Evolutionary conservation across 2,797 vertebrate genomes (phyloP), one percentile per base, ranked within the genome.

Genomic region (Heterohyrax brucei): DNA sequence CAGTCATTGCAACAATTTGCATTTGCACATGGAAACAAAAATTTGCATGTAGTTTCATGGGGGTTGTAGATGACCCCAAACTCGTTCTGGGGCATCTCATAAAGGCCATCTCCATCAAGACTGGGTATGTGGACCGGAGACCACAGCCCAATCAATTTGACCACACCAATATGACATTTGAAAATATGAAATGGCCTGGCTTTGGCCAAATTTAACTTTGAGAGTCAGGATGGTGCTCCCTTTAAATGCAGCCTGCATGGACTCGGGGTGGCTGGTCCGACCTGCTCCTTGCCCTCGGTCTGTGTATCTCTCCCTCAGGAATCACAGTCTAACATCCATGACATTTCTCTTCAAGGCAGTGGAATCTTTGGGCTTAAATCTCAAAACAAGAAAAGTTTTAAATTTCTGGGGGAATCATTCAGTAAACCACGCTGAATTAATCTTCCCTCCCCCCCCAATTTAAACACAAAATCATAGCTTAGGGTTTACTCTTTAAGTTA

Each of bases 321-420:
- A 39, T 61, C 53, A 30, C 21, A 62, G 18, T 44, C 30, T 59
- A 59, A 79, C 89, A 24, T 39, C 83, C 3, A 10, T 21, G 13
- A 13, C 70, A n/a, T 44, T 88, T 87, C 79, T 82, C 21, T 79
- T 80, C 19, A 56, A 66, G 66, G 21, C 26, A 83, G 10, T 10
- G 76, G 26, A 86, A 50, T 46, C 22, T 80, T 30, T 61, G 72
- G 62, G 18, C 39, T 91, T 91, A 8, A 73, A 50, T 89, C 92
- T 87, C 94, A 73, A 87, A 59, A 64, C 14, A 24, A 76, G 59
- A 53, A 28, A 85, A 66, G n/a, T 87, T 70, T 94, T 83, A 44
- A 61, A 79, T 77, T 91, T 93, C 76, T 77, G 21, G 46, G 30
- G 79, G 85, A 96, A 92, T 89, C 33, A 73, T 95, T 93, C 68